A percentile compares a stretch with the other conserved stretches of the same genome.
Conservation (phyloP, 2,888 invertebrate genomes). For the Microplitis manilae region DNA sequence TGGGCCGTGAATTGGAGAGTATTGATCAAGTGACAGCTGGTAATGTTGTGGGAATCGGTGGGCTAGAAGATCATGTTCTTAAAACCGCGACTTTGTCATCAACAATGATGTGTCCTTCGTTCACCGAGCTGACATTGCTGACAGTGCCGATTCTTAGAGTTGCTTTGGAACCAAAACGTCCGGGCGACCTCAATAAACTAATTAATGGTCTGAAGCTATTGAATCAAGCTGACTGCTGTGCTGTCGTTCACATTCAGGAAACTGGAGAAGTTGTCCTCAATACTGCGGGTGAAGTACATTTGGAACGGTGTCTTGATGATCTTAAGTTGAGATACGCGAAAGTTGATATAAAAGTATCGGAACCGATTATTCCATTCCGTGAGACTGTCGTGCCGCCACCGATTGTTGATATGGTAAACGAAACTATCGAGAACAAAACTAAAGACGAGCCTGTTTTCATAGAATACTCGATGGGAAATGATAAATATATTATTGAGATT, state of each 20-base stretch:
- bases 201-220: slow-evolving; percentile 86
- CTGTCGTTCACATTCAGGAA: slow-evolving; percentile 90
- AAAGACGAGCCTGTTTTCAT: slow-evolving; percentile 64
- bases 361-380: slow-evolving; percentile 96
- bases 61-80: slow-evolving; percentile 86
- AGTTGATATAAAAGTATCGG: slow-evolving; percentile 90
- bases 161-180: slow-evolving; percentile 90
- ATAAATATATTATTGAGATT: slow-evolving; percentile 81
- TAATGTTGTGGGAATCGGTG: slow-evolving; percentile 91
- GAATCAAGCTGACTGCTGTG: slow-evolving; percentile 96
- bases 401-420: slow-evolving; percentile 88
- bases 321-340: slow-evolving; percentile 87
- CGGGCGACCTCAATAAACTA: slow-evolving; percentile 83
- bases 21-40: slow-evolving; percentile 89
- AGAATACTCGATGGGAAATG: slow-evolving; percentile 78
- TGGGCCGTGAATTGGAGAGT: slow-evolving; percentile 91
- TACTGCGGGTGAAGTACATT: slow-evolving; percentile 97
- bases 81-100: slow-evolving; percentile 93
- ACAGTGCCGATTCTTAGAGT: slow-evolving; percentile 94
- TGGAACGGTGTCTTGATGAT: slow-evolving; percentile 96
- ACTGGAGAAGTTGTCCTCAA: slow-evolving; percentile 96
- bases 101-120: slow-evolving; percentile 87
- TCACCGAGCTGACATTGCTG: slow-evolving; percentile 84
- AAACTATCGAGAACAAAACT: slow-evolving; percentile 81
- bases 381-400: slow-evolving; percentile 92